Percentiles rank a stretch among this genome's conserved stretches.
Evolutionary conservation across 2,888 invertebrate genomes (phyloP).

Genomic region (Ernsta delagoae): DNA sequence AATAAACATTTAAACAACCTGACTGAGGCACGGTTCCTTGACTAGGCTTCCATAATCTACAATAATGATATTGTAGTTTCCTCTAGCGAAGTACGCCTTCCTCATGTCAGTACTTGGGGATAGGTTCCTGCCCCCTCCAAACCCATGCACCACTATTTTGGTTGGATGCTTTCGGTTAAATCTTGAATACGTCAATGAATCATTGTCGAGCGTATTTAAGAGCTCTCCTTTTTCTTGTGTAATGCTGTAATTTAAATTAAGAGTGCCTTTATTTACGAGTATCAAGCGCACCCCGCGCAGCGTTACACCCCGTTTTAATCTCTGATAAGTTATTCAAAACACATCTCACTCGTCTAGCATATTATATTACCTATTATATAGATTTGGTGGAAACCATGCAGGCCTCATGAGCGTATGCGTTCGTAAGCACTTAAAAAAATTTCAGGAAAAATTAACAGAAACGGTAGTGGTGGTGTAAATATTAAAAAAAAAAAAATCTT

Average conservation of each 20-base stretch:
- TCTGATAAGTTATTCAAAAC: no score
- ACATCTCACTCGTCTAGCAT: no score
- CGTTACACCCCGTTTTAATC: no score
- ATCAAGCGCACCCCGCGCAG: no score
- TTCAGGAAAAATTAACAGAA: no score
- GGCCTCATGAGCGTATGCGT: no score
- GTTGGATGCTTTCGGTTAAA: conserved; percentile 92
- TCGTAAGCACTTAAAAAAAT: no score
- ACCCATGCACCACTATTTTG: conserved; percentile 96
- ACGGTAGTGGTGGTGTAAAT: no score
- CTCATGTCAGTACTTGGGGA: conserved; percentile 94
- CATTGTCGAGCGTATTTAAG: conserved; percentile 88
- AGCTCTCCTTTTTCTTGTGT: conserved; percentile 91
- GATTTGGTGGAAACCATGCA: no score
- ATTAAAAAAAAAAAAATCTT: neutral
- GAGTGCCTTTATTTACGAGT: no score
- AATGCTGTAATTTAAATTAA: conserved; percentile 73
- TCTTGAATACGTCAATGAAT: conserved; percentile 89
- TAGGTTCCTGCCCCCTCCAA: conserved; percentile 92
- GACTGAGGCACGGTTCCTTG: conserved; percentile 92
- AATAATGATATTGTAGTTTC: conserved; percentile 93
- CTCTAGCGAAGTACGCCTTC: conserved; percentile 91
- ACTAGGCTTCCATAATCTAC: conserved; percentile 93
- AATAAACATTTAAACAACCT: conserved; percentile 69
- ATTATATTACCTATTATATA: no score